A percentile compares a stretch with the other conserved stretches of the same genome.
These are phyloP conservation scores for Eptatretus atami DNA, from an alignment of 2,797 vertebrate genomes.

Conservation along the genomic window DNA sequence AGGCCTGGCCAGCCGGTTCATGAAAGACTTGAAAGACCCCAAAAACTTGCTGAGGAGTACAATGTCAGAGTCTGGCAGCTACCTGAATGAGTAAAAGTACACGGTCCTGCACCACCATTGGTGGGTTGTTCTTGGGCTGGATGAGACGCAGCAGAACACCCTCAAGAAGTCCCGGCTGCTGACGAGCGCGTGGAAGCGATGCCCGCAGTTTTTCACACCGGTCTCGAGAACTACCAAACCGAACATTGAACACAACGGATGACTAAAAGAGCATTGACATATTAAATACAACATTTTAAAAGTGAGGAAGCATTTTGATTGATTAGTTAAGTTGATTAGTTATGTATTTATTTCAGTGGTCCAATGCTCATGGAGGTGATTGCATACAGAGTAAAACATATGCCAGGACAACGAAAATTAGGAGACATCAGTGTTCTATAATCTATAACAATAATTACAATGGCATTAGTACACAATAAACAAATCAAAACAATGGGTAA, in stretches of 20 bases:
- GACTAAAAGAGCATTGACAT: background rate
- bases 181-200: conserved; percentile 69
- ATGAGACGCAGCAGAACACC: conserved; percentile 81
- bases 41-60: no score
- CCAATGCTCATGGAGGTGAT: no score
- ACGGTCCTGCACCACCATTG: conserved; percentile 87
- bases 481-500: no score
- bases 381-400: no score
- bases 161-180: conserved; percentile 72
- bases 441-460: no score
- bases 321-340: no score
- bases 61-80: conserved; percentile 1
- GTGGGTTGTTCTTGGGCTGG: conserved; percentile 81
- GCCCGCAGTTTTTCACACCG: conserved; percentile 92
- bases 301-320: background rate
- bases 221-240: conserved; percentile 46
- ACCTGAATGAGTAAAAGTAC: conserved; percentile 89
- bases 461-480: no score
- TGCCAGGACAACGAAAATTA: no score
- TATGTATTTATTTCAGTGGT: no score
- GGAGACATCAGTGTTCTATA: no score
- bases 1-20: no score
- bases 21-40: no score
- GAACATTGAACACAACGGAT: background rate
- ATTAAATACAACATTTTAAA: background rate